phyloP scores from a whole-genome alignment of 2,888 invertebrate species.

The Diarsia dahlii region DNA sequence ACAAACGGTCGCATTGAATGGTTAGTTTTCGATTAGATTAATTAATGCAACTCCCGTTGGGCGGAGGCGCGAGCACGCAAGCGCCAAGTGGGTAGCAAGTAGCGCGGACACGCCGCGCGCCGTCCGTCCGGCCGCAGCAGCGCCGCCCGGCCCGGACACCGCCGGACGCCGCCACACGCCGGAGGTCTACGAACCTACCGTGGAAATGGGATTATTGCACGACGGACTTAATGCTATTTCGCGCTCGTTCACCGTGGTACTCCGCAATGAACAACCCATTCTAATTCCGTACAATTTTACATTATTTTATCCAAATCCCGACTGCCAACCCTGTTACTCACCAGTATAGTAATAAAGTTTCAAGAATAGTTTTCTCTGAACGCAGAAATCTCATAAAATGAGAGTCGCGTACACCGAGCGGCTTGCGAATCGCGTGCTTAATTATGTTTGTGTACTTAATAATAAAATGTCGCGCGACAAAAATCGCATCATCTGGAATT shows the following conservation, averaged over 20 bases:
- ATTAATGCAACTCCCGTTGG: slow-evolving; percentile 76
- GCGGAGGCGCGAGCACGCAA: slow-evolving; percentile 79
- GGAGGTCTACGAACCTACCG: slow-evolving; percentile 86
- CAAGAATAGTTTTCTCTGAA: slow-evolving; percentile 46
- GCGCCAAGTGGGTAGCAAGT: slow-evolving; percentile 65
- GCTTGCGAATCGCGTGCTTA: slow-evolving; percentile 49
- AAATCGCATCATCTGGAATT: slow-evolving; percentile 56
- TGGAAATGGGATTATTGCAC: slow-evolving; percentile 88
- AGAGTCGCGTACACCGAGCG: slow-evolving; percentile 19
- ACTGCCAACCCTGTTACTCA: slow-evolving; percentile 31
- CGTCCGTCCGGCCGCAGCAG: slow-evolving; percentile 30
- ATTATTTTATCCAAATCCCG: slow-evolving; percentile 40
- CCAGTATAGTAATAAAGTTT: slow-evolving; percentile 52
- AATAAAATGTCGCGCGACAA: slow-evolving; percentile 52
- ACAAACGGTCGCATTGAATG: slow-evolving; percentile 59
- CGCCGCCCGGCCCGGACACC: slow-evolving; percentile 56
- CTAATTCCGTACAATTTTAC: slow-evolving; percentile 55
- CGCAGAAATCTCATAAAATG: slow-evolving; percentile 41
- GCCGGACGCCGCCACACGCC: slow-evolving; percentile 58
- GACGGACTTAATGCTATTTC: slow-evolving; percentile 83
- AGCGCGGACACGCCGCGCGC: slow-evolving; percentile 33
- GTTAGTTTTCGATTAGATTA: slow-evolving; percentile 84
- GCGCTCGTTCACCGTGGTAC: slow-evolving; percentile 75
- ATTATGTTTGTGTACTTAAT: slow-evolving; percentile 43
- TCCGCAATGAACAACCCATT: slow-evolving; percentile 70